Evolutionary conservation across 2,888 invertebrate genomes (phyloP).

Genomic region (Hypsopygia costalis): DNA sequence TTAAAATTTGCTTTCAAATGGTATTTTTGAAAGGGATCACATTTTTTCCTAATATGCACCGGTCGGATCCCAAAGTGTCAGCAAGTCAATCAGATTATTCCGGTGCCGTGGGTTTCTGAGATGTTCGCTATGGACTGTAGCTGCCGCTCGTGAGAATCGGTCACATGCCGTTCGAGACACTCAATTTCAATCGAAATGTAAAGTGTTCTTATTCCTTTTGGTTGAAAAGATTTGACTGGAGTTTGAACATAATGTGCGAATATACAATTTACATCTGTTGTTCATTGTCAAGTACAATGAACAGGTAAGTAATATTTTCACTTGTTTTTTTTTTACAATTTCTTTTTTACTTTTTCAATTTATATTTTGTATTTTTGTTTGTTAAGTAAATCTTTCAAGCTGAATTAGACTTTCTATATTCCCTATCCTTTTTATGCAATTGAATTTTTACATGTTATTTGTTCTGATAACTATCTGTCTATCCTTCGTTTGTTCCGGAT

Average conservation of each 20-base stretch:
- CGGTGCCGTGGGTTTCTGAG: constrained; percentile 23
- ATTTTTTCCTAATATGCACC: constrained; percentile 5
- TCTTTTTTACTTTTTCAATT: too few relatives aligned
- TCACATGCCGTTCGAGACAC: background rate
- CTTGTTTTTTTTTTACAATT: too few relatives aligned
- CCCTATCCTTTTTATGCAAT: too few relatives aligned
- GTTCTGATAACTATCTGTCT: too few relatives aligned
- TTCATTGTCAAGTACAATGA: too few relatives aligned
- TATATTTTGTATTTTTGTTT: too few relatives aligned
- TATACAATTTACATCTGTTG: too few relatives aligned
- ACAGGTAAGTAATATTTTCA: too few relatives aligned
- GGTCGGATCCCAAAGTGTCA: constrained; percentile 31
- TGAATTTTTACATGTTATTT: too few relatives aligned
- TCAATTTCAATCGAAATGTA: background rate
- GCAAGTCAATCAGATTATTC: constrained; percentile 39
- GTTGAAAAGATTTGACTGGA: background rate
- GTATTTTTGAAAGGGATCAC: constrained; percentile 2
- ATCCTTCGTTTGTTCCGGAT: too few relatives aligned
- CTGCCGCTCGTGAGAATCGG: constrained; percentile 2
- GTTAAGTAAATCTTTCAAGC: too few relatives aligned
- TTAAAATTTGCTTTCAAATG: constrained; percentile 7
- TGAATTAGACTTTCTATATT: too few relatives aligned
- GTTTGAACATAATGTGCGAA: background rate
- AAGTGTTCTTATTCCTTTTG: background rate
- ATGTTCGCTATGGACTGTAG: background rate